Conservation (phyloP, 2,113 vertebrate genomes). For the Brachyhypopomus gauderio region DNA sequence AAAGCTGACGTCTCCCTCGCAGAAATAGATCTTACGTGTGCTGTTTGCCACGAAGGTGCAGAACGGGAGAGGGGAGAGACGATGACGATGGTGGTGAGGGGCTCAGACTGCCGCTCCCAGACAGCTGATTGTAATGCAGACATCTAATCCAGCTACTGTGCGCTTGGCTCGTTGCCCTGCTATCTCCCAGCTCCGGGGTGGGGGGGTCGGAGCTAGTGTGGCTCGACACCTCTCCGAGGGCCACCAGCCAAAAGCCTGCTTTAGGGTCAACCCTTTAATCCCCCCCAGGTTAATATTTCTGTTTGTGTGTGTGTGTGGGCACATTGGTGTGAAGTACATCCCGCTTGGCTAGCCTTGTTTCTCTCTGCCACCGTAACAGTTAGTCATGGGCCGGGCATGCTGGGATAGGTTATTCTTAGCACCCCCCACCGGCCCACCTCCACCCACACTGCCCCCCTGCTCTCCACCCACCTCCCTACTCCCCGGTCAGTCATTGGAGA, state of each 20-base stretch:
- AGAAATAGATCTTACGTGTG: slow-evolving; percentile 71
- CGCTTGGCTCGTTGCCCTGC: slow-evolving; percentile 62
- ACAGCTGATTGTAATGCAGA: slow-evolving; percentile 64
- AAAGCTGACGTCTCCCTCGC: slow-evolving; percentile 71
- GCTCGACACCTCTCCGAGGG: slow-evolving; percentile 55
- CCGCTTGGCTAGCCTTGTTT: slow-evolving; percentile 73
- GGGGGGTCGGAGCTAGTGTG: slow-evolving; percentile 55
- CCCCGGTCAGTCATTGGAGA: slow-evolving; percentile 80
- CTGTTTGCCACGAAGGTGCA: slow-evolving; percentile 61
- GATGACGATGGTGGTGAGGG: slow-evolving; percentile 13
- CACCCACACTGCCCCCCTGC: too few species aligned
- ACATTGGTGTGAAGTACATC: slow-evolving; percentile 64
- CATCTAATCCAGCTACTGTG: slow-evolving; percentile 64
- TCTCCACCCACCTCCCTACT: too few species aligned
- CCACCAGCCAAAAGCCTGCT: slow-evolving; percentile 64
- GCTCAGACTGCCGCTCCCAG: slow-evolving; percentile 56
- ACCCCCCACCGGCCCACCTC: slow-evolving; percentile 42
- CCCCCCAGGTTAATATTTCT: slow-evolving; percentile 72
- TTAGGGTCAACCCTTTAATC: slow-evolving; percentile 74
- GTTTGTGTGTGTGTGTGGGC: slow-evolving; percentile 46
- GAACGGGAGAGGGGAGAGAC: slow-evolving; percentile 13
- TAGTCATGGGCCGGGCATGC: slow-evolving; percentile 84
- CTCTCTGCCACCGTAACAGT: slow-evolving; percentile 70
- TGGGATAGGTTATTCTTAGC: slow-evolving; percentile 78
- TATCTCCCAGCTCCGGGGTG: slow-evolving; percentile 58